Evolutionary conservation across 2,113 vertebrate species (phyloP).

Genomic region (Pseudopodoces humilis): DNA sequence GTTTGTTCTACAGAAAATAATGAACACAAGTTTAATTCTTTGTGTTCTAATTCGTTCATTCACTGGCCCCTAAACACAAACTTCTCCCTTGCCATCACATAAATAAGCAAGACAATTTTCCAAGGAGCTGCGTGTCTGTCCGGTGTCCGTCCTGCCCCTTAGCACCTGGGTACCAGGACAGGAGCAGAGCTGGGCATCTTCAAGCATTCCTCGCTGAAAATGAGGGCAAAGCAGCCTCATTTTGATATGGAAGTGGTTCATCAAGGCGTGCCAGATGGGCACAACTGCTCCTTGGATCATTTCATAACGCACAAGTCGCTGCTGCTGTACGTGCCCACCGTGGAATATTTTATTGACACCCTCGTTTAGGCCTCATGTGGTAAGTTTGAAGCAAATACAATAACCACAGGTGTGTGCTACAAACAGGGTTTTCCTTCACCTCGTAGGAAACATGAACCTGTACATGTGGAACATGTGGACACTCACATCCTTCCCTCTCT

Average conservation of each 20-base stretch:
- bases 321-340: background rate
- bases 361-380: background rate
- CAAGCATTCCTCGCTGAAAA: background rate
- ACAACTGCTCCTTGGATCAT: background rate
- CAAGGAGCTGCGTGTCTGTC: background rate
- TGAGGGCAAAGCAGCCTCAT: background rate
- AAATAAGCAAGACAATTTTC: background rate
- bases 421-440: fast-evolving
- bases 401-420: fast-evolving
- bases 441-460: background rate
- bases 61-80: background rate
- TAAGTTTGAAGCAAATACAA: background rate
- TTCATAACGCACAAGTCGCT: background rate
- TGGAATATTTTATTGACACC: background rate
- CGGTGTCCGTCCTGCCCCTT: background rate
- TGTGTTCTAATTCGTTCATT: background rate
- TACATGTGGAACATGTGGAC: fast-evolving
- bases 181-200: background rate
- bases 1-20: background rate
- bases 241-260: background rate
- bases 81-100: background rate
- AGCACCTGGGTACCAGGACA: background rate
- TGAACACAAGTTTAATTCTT: background rate
- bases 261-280: background rate
- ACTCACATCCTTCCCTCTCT: background rate